A percentile compares a stretch with the other conserved stretches of the same genome.
phyloP scores from a whole-genome alignment of 1,140 invertebrate species.

The Teleogryllus occipitalis region DNA sequence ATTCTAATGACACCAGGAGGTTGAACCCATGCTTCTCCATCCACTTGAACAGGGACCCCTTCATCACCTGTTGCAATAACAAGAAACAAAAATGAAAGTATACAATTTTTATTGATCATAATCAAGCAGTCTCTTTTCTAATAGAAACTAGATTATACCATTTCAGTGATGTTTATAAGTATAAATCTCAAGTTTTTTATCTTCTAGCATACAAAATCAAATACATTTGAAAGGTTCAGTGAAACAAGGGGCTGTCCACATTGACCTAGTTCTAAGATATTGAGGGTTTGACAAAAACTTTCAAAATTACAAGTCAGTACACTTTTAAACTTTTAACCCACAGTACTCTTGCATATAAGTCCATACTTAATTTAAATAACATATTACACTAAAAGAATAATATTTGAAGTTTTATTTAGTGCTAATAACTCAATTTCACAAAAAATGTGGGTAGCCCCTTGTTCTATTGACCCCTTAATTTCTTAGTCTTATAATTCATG shows the following conservation, averaged over 20 bases:
- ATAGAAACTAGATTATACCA: neutral
- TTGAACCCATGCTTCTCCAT: slow-evolving; percentile 98
- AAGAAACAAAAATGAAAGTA: neutral
- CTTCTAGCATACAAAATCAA: too few species aligned
- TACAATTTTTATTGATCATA: neutral
- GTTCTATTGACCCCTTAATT: too few species aligned
- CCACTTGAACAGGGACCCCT: slow-evolving; percentile 85
- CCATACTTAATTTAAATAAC: neutral
- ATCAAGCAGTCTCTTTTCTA: neutral
- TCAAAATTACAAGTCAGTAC: neutral
- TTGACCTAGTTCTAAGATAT: too few species aligned
- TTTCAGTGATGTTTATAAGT: neutral
- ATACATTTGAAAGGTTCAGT: too few species aligned
- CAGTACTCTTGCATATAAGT: neutral
- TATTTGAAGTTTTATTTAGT: too few species aligned
- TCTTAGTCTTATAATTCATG: too few species aligned
- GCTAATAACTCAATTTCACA: too few species aligned
- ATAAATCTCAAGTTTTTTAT: neutral
- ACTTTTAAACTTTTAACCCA: neutral
- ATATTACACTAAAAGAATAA: neutral
- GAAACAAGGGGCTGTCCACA: too few species aligned
- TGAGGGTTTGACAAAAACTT: neutral
- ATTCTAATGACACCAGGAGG: slow-evolving; percentile 92
- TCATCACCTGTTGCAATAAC: slow-evolving; percentile 49
- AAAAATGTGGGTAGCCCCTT: too few species aligned